A percentile compares a stretch with the other conserved stretches of the same genome.
Conservation (phyloP, 1,140 invertebrate genomes). For the Drosophila malerkotliana region DNA sequence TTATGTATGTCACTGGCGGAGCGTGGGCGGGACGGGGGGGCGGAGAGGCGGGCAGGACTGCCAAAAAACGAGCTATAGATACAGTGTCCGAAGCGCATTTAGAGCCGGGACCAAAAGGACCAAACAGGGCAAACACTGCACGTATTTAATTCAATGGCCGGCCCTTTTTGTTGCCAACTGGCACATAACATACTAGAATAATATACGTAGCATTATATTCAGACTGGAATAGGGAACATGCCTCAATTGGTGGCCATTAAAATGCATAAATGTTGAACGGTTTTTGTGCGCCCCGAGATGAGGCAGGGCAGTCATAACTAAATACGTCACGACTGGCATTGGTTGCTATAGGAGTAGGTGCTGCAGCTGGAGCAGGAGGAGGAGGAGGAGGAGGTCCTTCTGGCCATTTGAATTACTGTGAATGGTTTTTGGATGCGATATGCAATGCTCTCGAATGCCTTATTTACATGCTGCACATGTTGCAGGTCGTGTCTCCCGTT, state of each 20-base stretch:
- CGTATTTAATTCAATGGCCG: slow-evolving; percentile 50
- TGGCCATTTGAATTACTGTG: slow-evolving; percentile 50
- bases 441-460: slow-evolving; percentile 22
- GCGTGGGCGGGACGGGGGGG: neutral
- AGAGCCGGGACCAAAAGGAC: slow-evolving; percentile 9
- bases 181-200: slow-evolving; percentile 20
- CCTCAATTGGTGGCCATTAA: slow-evolving; percentile 78
- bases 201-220: slow-evolving; percentile 4
- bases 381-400: slow-evolving; percentile 17
- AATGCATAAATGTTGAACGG: slow-evolving; percentile 71
- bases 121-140: slow-evolving; percentile 37
- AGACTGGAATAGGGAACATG: slow-evolving; percentile 33
- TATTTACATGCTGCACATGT: slow-evolving; percentile 59
- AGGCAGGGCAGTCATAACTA: slow-evolving; percentile 39
- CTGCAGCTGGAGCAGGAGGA: too few relatives aligned
- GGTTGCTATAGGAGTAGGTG: neutral
- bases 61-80: slow-evolving; percentile 27
- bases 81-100: slow-evolving; percentile 31
- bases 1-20: slow-evolving; percentile 50
- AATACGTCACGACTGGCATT: slow-evolving; percentile 37
- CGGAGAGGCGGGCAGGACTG: slow-evolving; percentile 4
- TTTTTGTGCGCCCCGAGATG: slow-evolving; percentile 38
- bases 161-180: slow-evolving; percentile 43
- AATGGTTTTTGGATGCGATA: slow-evolving; percentile 43
- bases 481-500: slow-evolving; percentile 13